phyloP scores from a whole-genome alignment of 2,113 vertebrate species.

The Nanorana parkeri region DNA sequence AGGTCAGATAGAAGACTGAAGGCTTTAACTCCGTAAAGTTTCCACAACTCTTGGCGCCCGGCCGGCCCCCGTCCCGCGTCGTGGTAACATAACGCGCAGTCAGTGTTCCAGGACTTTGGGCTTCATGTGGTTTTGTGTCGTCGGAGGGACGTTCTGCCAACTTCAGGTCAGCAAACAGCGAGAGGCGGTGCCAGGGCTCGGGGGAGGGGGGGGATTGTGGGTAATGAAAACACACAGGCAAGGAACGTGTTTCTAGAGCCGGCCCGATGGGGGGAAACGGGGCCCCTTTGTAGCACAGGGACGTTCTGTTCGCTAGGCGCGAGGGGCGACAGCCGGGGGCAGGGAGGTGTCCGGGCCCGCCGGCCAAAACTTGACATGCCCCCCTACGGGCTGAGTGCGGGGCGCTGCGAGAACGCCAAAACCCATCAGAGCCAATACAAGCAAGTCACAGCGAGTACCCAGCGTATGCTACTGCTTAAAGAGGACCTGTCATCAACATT shows the following conservation, averaged over 20 bases:
- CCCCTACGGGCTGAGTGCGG: no score
- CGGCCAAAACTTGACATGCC: no score
- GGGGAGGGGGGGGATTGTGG: slow-evolving; percentile 19
- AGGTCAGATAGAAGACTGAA: no score
- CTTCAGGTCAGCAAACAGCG: slow-evolving; percentile 30
- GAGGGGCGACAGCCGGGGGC: slow-evolving; percentile 11
- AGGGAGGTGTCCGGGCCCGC: background rate
- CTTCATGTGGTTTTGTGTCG: background rate
- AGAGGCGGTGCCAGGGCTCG: background rate
- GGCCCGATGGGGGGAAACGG: background rate
- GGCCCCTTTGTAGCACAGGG: slow-evolving; percentile 14
- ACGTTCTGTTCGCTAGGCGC: background rate
- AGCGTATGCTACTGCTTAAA: no score
- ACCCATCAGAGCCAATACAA: no score
- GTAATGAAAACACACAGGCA: slow-evolving; percentile 39
- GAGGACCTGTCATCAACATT: no score
- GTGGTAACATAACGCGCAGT: background rate
- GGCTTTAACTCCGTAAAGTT: no score
- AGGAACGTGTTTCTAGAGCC: slow-evolving; percentile 30
- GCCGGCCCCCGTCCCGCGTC: background rate
- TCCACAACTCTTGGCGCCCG: no score
- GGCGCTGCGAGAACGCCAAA: no score
- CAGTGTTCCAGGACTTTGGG: background rate
- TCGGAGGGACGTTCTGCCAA: slow-evolving; percentile 7
- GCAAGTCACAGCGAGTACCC: no score